These are phyloP conservation scores for Athrips mouffetella DNA, from an alignment of 2,888 invertebrate genomes.

Conservation along the genomic window DNA sequence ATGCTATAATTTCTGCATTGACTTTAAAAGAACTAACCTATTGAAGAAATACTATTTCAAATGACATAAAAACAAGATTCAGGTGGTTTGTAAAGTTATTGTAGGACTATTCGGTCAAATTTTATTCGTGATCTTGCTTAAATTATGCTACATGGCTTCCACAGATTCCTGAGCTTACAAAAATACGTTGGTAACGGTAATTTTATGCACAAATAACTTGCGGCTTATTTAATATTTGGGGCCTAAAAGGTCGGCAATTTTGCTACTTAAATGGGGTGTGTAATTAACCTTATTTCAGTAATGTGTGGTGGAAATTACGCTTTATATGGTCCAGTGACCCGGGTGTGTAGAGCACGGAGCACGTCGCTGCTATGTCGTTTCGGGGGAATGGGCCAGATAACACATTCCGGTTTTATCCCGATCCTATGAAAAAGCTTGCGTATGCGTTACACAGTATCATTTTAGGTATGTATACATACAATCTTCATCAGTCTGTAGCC, in stretches of 20 bases:
- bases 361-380: too few relatives aligned
- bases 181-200: constrained; percentile 23
- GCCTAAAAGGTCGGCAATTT: constrained; percentile 22
- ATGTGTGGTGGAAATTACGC: constrained; percentile 22
- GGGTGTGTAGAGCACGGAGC: too few relatives aligned
- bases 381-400: too few relatives aligned
- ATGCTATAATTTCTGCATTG: too few relatives aligned
- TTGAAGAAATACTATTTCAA: too few relatives aligned
- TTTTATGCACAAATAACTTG: constrained; percentile 24
- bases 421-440: too few relatives aligned
- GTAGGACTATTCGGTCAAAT: constrained; percentile 12
- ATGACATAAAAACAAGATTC: not conserved
- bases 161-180: constrained; percentile 12
- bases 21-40: too few relatives aligned
- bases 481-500: too few relatives aligned
- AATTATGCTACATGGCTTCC: constrained; percentile 7
- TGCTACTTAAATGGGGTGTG: constrained; percentile 23
- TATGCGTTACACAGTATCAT: too few relatives aligned
- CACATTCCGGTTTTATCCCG: too few relatives aligned
- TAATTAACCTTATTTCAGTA: constrained; percentile 28
- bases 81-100: constrained; percentile 9
- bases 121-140: constrained; percentile 2
- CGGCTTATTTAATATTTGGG: constrained; percentile 25
- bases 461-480: too few relatives aligned
- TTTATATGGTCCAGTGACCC: constrained; percentile 15